Evolutionary conservation across 2,113 vertebrate genomes (phyloP).

Genomic region (Pagrus major): DNA sequence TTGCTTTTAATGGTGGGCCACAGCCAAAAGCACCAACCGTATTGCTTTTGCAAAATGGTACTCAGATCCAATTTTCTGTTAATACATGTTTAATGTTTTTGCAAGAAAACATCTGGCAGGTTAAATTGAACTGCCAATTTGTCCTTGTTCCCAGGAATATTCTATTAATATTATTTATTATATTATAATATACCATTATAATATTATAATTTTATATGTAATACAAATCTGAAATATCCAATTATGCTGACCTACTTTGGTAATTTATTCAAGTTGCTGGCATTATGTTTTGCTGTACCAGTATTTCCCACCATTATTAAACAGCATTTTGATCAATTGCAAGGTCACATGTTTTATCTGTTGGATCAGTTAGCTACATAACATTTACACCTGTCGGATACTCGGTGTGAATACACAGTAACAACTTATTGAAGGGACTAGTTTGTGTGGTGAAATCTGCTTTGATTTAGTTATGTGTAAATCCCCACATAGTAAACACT

Average conservation of each 20-base stretch:
- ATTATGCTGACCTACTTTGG: background rate
- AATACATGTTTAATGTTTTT: too few species aligned
- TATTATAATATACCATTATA: too few species aligned
- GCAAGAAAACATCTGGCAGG: too few species aligned
- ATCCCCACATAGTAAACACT: background rate
- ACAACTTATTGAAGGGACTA: background rate
- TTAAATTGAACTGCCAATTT: too few species aligned
- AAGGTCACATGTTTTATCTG: background rate
- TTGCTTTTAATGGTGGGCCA: too few species aligned
- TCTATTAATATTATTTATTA: too few species aligned
- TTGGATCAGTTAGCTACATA: background rate
- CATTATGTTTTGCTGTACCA: background rate
- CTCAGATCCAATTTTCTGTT: too few species aligned
- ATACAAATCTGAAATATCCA: background rate
- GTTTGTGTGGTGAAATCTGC: too few species aligned
- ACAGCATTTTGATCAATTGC: background rate
- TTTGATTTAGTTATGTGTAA: background rate
- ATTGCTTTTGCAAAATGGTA: too few species aligned
- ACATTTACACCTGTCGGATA: background rate
- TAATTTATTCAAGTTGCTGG: background rate
- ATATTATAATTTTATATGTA: background rate
- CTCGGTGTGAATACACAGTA: background rate
- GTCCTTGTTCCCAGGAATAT: too few species aligned
- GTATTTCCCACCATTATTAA: too few species aligned
- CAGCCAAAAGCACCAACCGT: too few species aligned